These are phyloP conservation scores for Vidua macroura DNA, from an alignment of 2,113 vertebrate genomes.

Conservation along the genomic window DNA sequence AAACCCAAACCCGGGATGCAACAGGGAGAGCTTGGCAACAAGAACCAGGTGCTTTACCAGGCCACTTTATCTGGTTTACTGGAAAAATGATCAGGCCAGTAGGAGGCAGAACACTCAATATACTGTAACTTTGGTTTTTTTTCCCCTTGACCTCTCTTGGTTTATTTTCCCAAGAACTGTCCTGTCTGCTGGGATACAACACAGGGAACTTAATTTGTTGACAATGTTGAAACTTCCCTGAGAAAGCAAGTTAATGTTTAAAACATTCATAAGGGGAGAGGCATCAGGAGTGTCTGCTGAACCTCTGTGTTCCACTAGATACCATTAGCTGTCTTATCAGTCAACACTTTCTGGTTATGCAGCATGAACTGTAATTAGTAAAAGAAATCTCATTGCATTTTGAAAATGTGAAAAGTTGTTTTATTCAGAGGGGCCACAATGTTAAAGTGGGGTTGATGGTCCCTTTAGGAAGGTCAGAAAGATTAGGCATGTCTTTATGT, in stretches of 20 bases:
- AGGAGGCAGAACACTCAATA: not conserved
- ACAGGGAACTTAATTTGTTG: not conserved
- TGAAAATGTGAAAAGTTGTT: not conserved
- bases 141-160: rapidly evolving
- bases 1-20: too few species aligned
- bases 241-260: not conserved
- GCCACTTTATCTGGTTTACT: not conserved
- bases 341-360: not conserved
- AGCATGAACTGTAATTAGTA: not conserved
- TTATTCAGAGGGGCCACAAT: not conserved
- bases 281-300: not conserved
- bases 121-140: not conserved
- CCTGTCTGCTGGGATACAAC: not conserved
- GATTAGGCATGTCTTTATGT: not conserved
- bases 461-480: not conserved
- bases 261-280: not conserved
- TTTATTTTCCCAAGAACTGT: not conserved
- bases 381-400: not conserved
- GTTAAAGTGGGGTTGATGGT: not conserved
- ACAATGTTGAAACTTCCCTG: not conserved
- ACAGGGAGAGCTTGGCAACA: not conserved
- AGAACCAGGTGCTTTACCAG: not conserved
- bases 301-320: not conserved
- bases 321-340: not conserved
- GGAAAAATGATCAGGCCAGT: not conserved